These are phyloP conservation scores for Anarrhichthys ocellatus DNA, from an alignment of 2,113 vertebrate species.

Conservation along the genomic window DNA sequence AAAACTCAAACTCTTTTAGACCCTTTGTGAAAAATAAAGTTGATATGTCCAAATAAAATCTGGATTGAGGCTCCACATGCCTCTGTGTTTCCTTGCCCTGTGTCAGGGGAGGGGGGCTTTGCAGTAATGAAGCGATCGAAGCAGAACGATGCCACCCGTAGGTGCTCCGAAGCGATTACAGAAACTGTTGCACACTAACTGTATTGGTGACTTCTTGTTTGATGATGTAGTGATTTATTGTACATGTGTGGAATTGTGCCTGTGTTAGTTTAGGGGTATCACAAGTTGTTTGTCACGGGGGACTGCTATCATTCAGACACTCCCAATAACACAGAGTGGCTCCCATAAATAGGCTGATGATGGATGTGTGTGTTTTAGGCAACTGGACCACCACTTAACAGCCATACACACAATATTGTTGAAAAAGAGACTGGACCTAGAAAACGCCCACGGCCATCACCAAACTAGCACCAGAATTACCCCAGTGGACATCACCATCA, in stretches of 20 bases:
- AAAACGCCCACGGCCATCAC: not conserved
- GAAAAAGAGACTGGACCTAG: not conserved
- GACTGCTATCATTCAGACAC: not conserved
- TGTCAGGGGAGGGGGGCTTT: not conserved
- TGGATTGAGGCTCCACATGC: conserved; percentile 24
- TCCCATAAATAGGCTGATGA: not conserved
- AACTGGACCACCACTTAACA: not conserved
- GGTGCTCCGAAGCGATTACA: conserved; percentile 5
- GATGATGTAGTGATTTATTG: conserved; percentile 33
- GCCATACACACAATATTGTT: not conserved
- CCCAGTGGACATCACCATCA: not conserved
- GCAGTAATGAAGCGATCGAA: not conserved
- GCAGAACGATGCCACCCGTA: conserved; percentile 13
- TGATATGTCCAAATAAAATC: conserved; percentile 51
- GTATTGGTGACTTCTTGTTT: conserved; percentile 32
- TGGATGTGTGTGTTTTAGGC: conserved; percentile 10
- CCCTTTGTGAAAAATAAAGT: conserved; percentile 68
- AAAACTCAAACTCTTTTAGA: conserved; percentile 60
- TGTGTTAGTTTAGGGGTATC: conserved; percentile 32
- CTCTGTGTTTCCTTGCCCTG: conserved; percentile 31
- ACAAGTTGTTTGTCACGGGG: conserved; percentile 14
- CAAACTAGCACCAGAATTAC: not conserved
- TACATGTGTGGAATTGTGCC: conserved; percentile 46
- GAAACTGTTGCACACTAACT: conserved; percentile 18
- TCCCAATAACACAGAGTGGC: not conserved